A percentile compares a stretch with the other conserved stretches of the same genome.
Conservation (phyloP, 2,888 invertebrate genomes). For the Drosophila phalerata region DNA sequence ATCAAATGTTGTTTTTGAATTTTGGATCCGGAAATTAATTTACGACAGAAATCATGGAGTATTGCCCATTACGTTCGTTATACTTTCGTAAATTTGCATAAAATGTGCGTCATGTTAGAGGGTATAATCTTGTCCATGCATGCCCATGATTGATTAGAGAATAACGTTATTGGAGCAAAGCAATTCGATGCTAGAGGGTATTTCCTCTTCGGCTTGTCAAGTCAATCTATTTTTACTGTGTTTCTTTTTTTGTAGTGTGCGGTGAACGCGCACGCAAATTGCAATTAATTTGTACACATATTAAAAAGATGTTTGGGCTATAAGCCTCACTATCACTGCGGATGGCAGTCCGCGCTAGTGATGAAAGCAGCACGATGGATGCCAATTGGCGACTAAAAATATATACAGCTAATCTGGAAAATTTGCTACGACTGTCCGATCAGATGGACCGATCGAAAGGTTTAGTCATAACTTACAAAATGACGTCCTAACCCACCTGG, state of each 20-base stretch:
- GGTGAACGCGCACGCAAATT: slow-evolving; percentile 52
- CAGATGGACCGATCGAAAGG: too few relatives aligned
- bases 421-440: too few relatives aligned
- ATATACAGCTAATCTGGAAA: too few relatives aligned
- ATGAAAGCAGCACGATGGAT: too few relatives aligned
- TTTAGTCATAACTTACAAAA: too few relatives aligned
- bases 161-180: background rate
- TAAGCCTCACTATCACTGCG: slow-evolving; percentile 5
- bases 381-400: too few relatives aligned
- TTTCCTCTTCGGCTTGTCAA: slow-evolving; percentile 9
- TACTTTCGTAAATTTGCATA: background rate
- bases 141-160: background rate
- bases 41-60: background rate
- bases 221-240: background rate
- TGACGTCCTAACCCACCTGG: too few relatives aligned
- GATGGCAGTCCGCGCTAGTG: too few relatives aligned
- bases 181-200: slow-evolving; percentile 33
- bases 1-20: slow-evolving; percentile 28
- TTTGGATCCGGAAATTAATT: slow-evolving; percentile 45
- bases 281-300: slow-evolving; percentile 57
- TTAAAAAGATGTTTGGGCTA: slow-evolving; percentile 47
- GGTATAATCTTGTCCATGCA: background rate
- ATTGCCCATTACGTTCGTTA: background rate
- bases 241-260: slow-evolving; percentile 10
- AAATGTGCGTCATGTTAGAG: background rate